Base-by-base conservation (phyloP, 2,113 vertebrate species). In the Girardinichthys multiradiatus region DNA sequence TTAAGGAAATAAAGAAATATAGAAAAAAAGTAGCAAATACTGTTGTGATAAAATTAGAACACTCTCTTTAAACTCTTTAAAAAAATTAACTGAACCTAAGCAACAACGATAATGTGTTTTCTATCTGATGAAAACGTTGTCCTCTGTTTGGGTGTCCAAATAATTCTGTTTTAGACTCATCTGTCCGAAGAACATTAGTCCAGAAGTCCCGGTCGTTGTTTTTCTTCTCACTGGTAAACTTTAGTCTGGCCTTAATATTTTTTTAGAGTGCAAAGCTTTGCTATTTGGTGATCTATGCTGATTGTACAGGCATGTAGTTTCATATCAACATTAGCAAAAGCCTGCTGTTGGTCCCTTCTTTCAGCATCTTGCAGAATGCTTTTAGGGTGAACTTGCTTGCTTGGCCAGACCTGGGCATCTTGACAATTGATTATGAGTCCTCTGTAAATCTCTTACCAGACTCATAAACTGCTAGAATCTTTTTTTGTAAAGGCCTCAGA, bases 21-120 rank as follows among this genome's bases (percentile, higher is more conserved):
- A 24, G 19, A 68, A 35, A 77, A 79, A 73, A 82, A 74, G 37
- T 17, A 30, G 9, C 61, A 71, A 73, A 66, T 69, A 59, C 10
- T 7, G 35, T 10, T 35, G 10, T 10, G 35, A 35, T 35, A 7
- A 35, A 35, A 35, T 35, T 5, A 35, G 1, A 10, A 35, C 5
- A 10, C n/a, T n/a, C n/a, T n/a, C n/a, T n/a, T n/a, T n/a, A n/a
- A n/a, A n/a, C n/a, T n/a, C n/a, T n/a, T n/a, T n/a, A n/a, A n/a
- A n/a, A n/a, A n/a, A n/a, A n/a, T n/a, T n/a, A n/a, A n/a, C n/a
- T n/a, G n/a, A n/a, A n/a, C n/a, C n/a, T n/a, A n/a, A n/a, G 39
- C 17, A 14, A 14, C 12, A 42, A 42, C 12, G 15, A 42, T 14
- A 15, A 14, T 15, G 37, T 4, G 39, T 42, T 42, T 42, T 42